Percentiles rank a stretch among this genome's conserved stretches.
Evolutionary conservation across 2,797 vertebrate species (phyloP).

Genomic region (Gadopsis marmoratus): DNA sequence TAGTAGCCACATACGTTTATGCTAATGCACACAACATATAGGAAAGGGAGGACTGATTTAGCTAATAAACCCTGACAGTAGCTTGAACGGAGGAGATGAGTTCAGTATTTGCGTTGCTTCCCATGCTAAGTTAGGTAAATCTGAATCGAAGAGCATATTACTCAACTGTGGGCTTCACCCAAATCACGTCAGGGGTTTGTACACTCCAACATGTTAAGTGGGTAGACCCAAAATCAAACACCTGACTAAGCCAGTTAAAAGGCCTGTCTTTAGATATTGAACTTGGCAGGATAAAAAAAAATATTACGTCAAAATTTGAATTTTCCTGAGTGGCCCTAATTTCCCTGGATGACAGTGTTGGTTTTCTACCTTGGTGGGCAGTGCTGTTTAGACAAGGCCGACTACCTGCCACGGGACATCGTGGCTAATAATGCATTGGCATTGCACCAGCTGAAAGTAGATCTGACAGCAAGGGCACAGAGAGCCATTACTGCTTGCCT

Average conservation of each 20-base stretch:
- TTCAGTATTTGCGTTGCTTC: constrained; percentile 31
- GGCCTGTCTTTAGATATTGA: constrained; percentile 53
- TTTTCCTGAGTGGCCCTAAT: constrained; percentile 69
- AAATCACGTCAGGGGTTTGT: constrained; percentile 39
- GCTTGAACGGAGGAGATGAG: constrained; percentile 17
- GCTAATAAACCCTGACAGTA: constrained; percentile 56
- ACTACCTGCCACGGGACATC: constrained; percentile 74
- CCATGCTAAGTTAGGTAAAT: constrained; percentile 32
- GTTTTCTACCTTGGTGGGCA: constrained; percentile 75
- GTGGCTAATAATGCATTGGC: constrained; percentile 66
- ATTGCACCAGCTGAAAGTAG: constrained; percentile 70
- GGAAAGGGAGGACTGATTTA: constrained; percentile 22
- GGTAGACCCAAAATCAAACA: constrained; percentile 49
- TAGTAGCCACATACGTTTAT: constrained; percentile 49
- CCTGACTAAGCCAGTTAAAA: constrained; percentile 64
- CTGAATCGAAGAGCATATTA: constrained; percentile 46
- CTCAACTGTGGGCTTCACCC: constrained; percentile 42
- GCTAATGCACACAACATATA: constrained; percentile 47
- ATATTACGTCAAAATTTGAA: constrained; percentile 51
- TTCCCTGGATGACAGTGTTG: constrained; percentile 72
- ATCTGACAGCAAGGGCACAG: constrained; percentile 79
- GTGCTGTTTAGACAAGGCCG: constrained; percentile 67
- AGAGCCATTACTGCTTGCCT: constrained; percentile 81
- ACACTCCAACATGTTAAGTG: constrained; percentile 40
- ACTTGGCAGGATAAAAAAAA: constrained; percentile 57